These are phyloP conservation scores for Drosophila littoralis DNA, from an alignment of 1,140 invertebrate species.

Conservation along the genomic window DNA sequence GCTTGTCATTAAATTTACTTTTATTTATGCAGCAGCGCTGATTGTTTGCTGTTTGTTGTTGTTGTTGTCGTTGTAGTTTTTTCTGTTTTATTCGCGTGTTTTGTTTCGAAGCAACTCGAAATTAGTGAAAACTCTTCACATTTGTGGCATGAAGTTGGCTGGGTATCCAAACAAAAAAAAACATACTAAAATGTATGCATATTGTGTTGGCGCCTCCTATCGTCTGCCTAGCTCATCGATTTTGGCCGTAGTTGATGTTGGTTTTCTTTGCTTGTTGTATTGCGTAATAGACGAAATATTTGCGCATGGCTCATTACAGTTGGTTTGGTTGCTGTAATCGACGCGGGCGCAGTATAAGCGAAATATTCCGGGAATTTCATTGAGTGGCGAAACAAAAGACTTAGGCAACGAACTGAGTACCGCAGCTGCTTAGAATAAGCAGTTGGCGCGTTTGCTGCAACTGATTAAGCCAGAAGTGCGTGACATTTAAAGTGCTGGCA, in stretches of 20 bases:
- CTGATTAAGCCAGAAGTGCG: constrained; percentile 47
- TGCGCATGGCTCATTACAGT: constrained; percentile 78
- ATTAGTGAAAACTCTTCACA: constrained; percentile 82
- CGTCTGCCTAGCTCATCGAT: constrained; percentile 68
- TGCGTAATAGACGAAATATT: constrained; percentile 80
- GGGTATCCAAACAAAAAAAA: constrained; percentile 21
- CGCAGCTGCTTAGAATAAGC: constrained; percentile 48
- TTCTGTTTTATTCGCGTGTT: constrained; percentile 76
- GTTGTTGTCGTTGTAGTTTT: constrained; percentile 34
- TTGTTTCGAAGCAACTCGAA: constrained; percentile 76
- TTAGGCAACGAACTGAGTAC: constrained; percentile 64
- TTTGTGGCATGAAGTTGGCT: constrained; percentile 69
- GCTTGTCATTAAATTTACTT: constrained; percentile 83
- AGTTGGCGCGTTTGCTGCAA: constrained; percentile 2
- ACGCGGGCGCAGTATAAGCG: constrained; percentile 56
- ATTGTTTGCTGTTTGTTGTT: constrained; percentile 65
- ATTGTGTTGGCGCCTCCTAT: constrained; percentile 68
- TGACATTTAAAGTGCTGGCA: constrained; percentile 59
- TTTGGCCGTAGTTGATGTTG: constrained; percentile 55
- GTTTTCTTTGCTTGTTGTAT: constrained; percentile 44
- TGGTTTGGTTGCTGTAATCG: constrained; percentile 75
- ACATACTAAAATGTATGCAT: constrained; percentile 58
- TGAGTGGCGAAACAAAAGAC: constrained; percentile 77
- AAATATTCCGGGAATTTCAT: constrained; percentile 65
- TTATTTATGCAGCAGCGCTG: constrained; percentile 80